phyloP scores from a whole-genome alignment of 2,888 invertebrate species.

The Minunthozetes semirufus region DNA sequence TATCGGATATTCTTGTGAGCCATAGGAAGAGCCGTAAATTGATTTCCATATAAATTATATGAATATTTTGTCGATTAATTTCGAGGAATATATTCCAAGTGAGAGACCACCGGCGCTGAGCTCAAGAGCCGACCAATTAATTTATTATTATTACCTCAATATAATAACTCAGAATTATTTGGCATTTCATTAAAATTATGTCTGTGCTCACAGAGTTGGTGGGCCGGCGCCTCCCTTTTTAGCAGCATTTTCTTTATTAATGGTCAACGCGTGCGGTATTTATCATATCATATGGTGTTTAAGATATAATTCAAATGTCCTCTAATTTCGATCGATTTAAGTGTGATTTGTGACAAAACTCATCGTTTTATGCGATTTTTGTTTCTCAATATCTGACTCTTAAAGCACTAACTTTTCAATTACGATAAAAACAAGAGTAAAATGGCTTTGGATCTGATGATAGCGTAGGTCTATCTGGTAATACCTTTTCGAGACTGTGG shows the following conservation, averaged over 20 bases:
- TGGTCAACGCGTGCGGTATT: conserved; percentile 20
- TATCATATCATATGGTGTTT: not conserved
- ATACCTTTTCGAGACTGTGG: not conserved
- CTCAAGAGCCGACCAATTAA: no score
- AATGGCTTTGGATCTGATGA: no score
- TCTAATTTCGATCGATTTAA: not conserved
- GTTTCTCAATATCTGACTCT: not conserved
- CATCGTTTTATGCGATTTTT: not conserved
- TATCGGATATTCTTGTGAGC: no score
- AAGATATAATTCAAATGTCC: not conserved
- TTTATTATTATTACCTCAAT: no score
- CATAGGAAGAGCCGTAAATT: no score
- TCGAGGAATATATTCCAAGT: no score
- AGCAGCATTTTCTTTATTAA: not conserved
- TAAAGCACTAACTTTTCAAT: not conserved
- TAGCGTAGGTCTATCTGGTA: not conserved
- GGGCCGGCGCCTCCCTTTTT: not conserved
- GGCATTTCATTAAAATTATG: conserved; percentile 1
- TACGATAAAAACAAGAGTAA: not conserved
- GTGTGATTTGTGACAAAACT: conserved; percentile 6
- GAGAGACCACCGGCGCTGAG: no score
- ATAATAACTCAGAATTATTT: no score
- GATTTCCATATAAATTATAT: no score
- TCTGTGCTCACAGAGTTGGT: not conserved
- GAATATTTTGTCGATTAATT: no score